Percentiles rank a stretch among this genome's conserved stretches.
Evolutionary conservation across 2,888 invertebrate genomes (phyloP).

Genomic region (Macrosoma leucophasiata): DNA sequence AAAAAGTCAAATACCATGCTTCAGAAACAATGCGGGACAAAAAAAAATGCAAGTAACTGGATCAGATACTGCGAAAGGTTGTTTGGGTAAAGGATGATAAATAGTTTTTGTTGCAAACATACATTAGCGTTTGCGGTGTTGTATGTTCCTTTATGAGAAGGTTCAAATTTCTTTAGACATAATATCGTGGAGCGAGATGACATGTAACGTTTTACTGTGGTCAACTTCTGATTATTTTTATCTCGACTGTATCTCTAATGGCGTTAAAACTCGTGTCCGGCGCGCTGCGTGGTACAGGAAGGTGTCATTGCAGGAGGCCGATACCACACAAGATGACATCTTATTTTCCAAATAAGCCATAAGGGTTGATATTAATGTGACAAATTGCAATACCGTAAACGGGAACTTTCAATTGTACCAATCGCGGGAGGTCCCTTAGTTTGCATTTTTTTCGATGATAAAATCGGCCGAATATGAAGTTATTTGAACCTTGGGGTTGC

Average conservation of each 20-base stretch:
- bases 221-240: conserved; percentile 68
- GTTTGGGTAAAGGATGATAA: conserved; percentile 56
- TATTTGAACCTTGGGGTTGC: too few species aligned
- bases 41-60: conserved; percentile 64
- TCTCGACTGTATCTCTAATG: conserved; percentile 58
- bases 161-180: conserved; percentile 22
- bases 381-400: conserved; percentile 39
- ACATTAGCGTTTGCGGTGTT: too few species aligned
- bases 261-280: conserved; percentile 71
- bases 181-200: conserved; percentile 10
- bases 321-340: conserved; percentile 66
- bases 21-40: conserved; percentile 52
- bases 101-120: conserved; percentile 47
- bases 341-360: conserved; percentile 51
- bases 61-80: conserved; percentile 65
- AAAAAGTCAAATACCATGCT: conserved; percentile 57
- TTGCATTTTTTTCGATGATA: too few species aligned
- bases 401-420: too few species aligned
- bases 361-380: conserved; percentile 49
- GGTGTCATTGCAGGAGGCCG: conserved; percentile 53
- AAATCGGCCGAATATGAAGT: too few species aligned
- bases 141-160: conserved; percentile 17
- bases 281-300: conserved; percentile 69
- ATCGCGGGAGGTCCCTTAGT: conserved; percentile 54
- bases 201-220: conserved; percentile 42